Conservation (phyloP, 2,888 invertebrate species). For the Protodeltote pygarga region DNA sequence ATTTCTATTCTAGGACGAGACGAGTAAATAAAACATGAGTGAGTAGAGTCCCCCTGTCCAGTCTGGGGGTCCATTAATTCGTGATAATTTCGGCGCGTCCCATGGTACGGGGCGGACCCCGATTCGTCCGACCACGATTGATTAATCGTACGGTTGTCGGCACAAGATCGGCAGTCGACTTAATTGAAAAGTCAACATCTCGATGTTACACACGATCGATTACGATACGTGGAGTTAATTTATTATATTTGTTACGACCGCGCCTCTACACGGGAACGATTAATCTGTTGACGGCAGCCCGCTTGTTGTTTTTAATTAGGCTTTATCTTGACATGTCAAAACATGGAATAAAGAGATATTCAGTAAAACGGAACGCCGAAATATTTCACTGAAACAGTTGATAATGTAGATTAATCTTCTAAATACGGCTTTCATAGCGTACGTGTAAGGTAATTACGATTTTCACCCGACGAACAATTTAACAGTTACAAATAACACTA, state of each 20-base stretch:
- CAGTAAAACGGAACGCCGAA: slow-evolving; percentile 6
- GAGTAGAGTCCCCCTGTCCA: slow-evolving; percentile 31
- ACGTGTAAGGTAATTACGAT: slow-evolving; percentile 35
- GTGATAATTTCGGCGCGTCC: slow-evolving; percentile 51
- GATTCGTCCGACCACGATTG: slow-evolving; percentile 59
- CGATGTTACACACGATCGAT: slow-evolving; percentile 71
- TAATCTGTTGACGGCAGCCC: slow-evolving; percentile 37
- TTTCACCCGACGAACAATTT: slow-evolving; percentile 17
- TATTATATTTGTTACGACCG: slow-evolving; percentile 63
- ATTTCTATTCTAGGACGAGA: slow-evolving; percentile 42
- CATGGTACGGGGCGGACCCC: slow-evolving; percentile 37
- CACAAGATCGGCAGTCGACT: slow-evolving; percentile 72
- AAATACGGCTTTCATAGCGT: slow-evolving; percentile 17
- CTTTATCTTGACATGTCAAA: slow-evolving; percentile 31
- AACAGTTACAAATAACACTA: slow-evolving; percentile 33
- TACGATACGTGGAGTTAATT: slow-evolving; percentile 70
- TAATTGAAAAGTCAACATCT: slow-evolving; percentile 86
- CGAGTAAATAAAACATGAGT: slow-evolving; percentile 52
- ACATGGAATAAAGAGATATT: slow-evolving; percentile 15
- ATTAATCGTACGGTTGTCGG: slow-evolving; percentile 74
- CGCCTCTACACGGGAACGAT: slow-evolving; percentile 28
- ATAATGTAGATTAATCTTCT: slow-evolving; percentile 23
- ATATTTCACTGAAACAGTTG: slow-evolving; percentile 12
- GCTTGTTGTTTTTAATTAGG: slow-evolving; percentile 54
- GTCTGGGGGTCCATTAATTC: slow-evolving; percentile 45